Base-by-base conservation (phyloP, 2,888 invertebrate genomes). In the Didymodactylos carnosus region DNA sequence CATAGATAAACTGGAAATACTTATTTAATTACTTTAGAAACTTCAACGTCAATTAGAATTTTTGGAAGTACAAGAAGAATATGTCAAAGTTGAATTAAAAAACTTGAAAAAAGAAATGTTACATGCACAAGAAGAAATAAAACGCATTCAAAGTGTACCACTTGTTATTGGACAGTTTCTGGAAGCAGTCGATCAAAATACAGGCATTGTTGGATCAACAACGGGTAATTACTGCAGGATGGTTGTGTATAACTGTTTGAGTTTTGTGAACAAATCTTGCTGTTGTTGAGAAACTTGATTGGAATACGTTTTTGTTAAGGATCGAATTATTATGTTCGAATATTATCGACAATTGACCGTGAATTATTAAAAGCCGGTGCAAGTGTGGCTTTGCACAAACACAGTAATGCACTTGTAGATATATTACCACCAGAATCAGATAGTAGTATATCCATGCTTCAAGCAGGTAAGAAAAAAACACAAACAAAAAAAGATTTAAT, bases 401-500 rank as follows among this genome's bases (percentile, higher is more conserved):
- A 98, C 84, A 95, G 95, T 80, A 98, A 99, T 87, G 97, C 98
- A n/a, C 86, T 98, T 75, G 98, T 98, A 0, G 98, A 98, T 86
- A 97, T 98, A 6, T 85, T 98, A 53, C 98, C 98, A 8, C 97
- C 98, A 1, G 98, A 98, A 85, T 97, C 97, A 2, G 98, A 98
- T 83, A 94, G 94, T 78, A 95, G 94, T 51, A 98, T 99, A 78
- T 94, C 95, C 73, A 97, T 99, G 97, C 86, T 98, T 76, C 90
- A 91, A 86, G 91, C 92, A 81, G 90, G 90, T 89, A 84, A 81
- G 80, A 62, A 49, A 10, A 35, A 29, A 14, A 8, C 16, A 23
- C 13, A 43, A 16, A 43, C 19, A 43, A 43, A 43, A 16, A 62
- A 83, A n/a, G n/a, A n/a, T n/a, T n/a, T n/a, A n/a, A n/a, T n/a